Evolutionary conservation across 2,113 vertebrate species (phyloP), one percentile per base, ranked within the genome.

Genomic region (Equus quagga): DNA sequence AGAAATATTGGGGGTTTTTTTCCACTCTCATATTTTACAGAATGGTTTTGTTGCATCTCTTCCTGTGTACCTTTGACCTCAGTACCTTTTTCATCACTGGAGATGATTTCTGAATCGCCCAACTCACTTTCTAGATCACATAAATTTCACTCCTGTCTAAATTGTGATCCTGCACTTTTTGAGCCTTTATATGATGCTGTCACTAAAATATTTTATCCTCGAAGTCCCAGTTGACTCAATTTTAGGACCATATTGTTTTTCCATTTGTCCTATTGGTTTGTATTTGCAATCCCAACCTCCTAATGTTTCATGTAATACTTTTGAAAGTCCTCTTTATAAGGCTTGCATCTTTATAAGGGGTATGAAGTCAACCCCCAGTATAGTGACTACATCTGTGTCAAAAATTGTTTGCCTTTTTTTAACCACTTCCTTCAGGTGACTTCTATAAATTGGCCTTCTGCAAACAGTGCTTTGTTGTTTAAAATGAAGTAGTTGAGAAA

Each of bases 401-500:
- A 89, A 94, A 86, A 58, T 28, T 51, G 28, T 78, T 92, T 65
- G 9, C 26, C 24, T 94, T 60, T 44, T 83, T 64, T 11, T 44
- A 94, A 23, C 11, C 11, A 46, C 5, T 89, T 73, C 11, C 8
- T 72, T 67, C 46, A 44, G 49, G 24, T 93, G 70, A 87, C 26
- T 36, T 96, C 69, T 62, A 31, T 79, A 72, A 67, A 69, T 46
- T 49, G 41, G n/a, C 87, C 58, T 87, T 94, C 24, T 33, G 58
- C 24, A 58, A 95, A 90, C 10, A 75, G 64, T 64, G 72, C 46
- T 83, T 92, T 21, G 12, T 80, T 62, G 23, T 51, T 94, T 85
- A 79, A 85, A 96, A 65, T 51, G 80, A 87, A 83, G 41, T 86
- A 60, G 95, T 41, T 91, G 49, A 78, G 92, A 54, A 90, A 72